Evolutionary conservation across 2,113 vertebrate genomes (phyloP).

Genomic region (Monarcha castaneiventris): DNA sequence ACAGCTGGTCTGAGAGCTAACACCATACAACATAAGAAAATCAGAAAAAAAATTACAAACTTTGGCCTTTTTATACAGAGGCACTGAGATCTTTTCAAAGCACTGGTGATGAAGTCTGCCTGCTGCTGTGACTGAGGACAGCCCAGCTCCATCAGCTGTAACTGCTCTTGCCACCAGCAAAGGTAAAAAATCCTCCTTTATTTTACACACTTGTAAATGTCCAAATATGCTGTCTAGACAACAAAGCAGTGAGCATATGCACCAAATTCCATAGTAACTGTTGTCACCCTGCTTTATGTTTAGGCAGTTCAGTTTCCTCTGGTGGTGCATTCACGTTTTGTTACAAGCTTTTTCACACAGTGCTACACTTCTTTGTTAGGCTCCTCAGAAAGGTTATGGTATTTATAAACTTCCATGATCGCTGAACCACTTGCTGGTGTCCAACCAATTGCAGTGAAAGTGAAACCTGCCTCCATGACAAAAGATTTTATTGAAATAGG

Average conservation of each 20-base stretch:
- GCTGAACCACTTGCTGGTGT: not conserved
- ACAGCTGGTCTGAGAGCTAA: not conserved
- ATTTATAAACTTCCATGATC: not conserved
- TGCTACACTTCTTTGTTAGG: not conserved
- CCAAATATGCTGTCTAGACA: not conserved
- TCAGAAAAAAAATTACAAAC: not conserved
- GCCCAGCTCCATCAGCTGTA: not conserved
- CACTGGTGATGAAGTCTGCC: not conserved
- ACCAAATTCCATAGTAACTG: not conserved
- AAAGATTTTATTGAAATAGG: constrained; percentile 10
- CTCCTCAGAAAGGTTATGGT: not conserved
- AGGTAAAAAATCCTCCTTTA: not conserved
- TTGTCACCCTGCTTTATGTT: not conserved
- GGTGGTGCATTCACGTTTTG: not conserved
- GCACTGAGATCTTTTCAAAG: not conserved
- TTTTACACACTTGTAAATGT: not conserved
- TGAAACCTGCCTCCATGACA: not conserved
- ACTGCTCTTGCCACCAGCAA: not conserved
- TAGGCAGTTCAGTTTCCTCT: not conserved
- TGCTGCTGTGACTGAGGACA: not conserved
- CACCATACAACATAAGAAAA: not conserved
- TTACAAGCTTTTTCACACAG: not conserved
- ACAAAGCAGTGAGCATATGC: not conserved
- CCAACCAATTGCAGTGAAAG: constrained; percentile 10
- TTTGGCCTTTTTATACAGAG: not conserved